Percentiles rank a stretch among this genome's conserved stretches.
Conservation (phyloP, 2,888 invertebrate species). For the Limnephilus marmoratus region DNA sequence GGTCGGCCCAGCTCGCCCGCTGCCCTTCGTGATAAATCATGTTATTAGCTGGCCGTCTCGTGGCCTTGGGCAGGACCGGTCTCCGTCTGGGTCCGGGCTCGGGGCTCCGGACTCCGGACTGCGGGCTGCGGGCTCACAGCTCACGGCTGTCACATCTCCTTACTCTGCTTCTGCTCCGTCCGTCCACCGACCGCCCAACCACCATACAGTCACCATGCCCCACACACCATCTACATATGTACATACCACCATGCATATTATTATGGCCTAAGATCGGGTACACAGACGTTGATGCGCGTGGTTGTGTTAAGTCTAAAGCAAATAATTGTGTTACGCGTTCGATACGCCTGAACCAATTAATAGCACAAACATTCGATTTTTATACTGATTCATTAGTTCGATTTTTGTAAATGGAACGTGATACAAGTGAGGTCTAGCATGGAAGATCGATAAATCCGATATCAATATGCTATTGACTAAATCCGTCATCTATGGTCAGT, state of each 20-base stretch:
- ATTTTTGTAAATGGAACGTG: too few relatives aligned
- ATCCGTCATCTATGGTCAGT: too few relatives aligned
- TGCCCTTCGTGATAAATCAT: conserved; percentile 52
- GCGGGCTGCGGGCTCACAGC: neutral
- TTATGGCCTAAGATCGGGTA: neutral
- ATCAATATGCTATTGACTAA: too few relatives aligned
- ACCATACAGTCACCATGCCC: neutral
- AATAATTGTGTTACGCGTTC: too few relatives aligned
- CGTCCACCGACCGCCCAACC: neutral
- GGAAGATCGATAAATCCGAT: too few relatives aligned
- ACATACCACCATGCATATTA: neutral
- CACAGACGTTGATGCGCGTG: neutral
- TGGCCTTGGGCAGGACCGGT: conserved; percentile 53
- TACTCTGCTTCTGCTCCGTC: conserved; percentile 34
- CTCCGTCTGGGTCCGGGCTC: neutral
- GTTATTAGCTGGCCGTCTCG: conserved; percentile 47
- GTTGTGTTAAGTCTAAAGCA: too few relatives aligned
- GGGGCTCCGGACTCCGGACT: too few relatives aligned
- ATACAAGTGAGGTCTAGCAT: too few relatives aligned
- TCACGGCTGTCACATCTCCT: conserved; percentile 37
- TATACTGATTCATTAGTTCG: too few relatives aligned
- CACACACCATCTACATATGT: neutral
- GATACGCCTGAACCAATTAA: too few relatives aligned
- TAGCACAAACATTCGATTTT: too few relatives aligned
- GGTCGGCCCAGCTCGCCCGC: conserved; percentile 20